Evolutionary conservation across 2,888 invertebrate genomes (phyloP).

Genomic region (Calameuta pallipes): DNA sequence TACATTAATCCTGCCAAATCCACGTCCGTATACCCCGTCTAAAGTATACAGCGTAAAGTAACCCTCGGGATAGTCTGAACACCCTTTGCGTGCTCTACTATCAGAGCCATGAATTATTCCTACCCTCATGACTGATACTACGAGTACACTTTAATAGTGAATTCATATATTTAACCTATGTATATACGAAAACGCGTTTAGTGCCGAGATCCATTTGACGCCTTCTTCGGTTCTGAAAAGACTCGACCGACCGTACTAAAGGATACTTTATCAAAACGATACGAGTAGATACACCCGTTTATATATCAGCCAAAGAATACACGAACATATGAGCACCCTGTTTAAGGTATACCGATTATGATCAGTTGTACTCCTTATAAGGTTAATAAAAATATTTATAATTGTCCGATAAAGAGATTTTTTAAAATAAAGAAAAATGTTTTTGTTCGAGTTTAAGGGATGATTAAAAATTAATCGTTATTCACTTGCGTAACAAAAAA

Average conservation of each 20-base stretch:
- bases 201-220: not conserved
- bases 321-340: not conserved
- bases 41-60: not conserved
- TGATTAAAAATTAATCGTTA: not conserved
- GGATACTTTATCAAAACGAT: not conserved
- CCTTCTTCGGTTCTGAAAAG: not conserved
- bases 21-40: not conserved
- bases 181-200: not conserved
- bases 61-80: not conserved
- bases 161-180: not conserved
- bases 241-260: not conserved
- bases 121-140: not conserved
- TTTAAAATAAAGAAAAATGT: not conserved
- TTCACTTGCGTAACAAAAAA: not conserved
- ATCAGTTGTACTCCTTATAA: not conserved
- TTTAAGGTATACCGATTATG: not conserved
- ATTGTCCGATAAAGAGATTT: not conserved
- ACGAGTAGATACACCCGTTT: not conserved
- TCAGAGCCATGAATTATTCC: not conserved
- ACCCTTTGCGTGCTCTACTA: not conserved
- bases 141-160: not conserved
- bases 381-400: not conserved
- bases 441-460: not conserved
- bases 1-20: not conserved
- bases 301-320: not conserved